Base-by-base conservation (phyloP, 1,140 invertebrate genomes). In the Macrobrachium rosenbergii region DNA sequence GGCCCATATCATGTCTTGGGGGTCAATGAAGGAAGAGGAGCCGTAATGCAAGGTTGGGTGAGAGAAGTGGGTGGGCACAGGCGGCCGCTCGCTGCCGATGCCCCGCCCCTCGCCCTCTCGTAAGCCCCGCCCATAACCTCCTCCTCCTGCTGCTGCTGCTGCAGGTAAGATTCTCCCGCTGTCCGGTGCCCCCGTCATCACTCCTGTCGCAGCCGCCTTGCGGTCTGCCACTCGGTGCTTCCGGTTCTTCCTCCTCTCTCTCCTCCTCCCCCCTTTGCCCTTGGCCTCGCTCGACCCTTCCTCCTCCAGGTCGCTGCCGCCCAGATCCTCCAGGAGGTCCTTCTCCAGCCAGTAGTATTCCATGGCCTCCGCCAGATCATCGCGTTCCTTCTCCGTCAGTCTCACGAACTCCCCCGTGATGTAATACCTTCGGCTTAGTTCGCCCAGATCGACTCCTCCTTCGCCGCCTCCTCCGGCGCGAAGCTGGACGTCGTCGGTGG, bases 101-200 rank as follows among this genome's bases (percentile, higher is more conserved):
- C 73, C 45, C 69, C 75, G 59, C 79, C 86, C 73, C 58, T 14
- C 60, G 21, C 19, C 80, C 60, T 28, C 58, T 62, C 80, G 59
- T 16, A 67, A 5, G 64, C 59, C 59, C 73, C 81, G 67, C 86
- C 75, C 86, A 52, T 62, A 16, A 43, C 75, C 79, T 37, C 60
- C 72, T 11, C 1, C 28, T 37, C 1, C 28, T 37, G 28, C 28
- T 37, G 28, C 79, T 37, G 59, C 72, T 11, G 37, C 60, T 14
- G 72, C 62, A 45, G 62, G 37, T 85, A 79, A 79, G 43, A 75
- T 75, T 63, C 75, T 77, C 75, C 67, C 75, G n/a, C 72, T 76
- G 37, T 83, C 59, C 63, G 21, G 7, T 81, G 60, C 45, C 79
- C 23, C 28, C 14, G 64, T 14, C 17, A 52, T 28, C 62, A 45